Percentiles rank a stretch among this genome's conserved stretches.
These are phyloP conservation scores for Lytechinus pictus DNA, from an alignment of 35 echinoderm and acorn worm species.

Conservation along the genomic window DNA sequence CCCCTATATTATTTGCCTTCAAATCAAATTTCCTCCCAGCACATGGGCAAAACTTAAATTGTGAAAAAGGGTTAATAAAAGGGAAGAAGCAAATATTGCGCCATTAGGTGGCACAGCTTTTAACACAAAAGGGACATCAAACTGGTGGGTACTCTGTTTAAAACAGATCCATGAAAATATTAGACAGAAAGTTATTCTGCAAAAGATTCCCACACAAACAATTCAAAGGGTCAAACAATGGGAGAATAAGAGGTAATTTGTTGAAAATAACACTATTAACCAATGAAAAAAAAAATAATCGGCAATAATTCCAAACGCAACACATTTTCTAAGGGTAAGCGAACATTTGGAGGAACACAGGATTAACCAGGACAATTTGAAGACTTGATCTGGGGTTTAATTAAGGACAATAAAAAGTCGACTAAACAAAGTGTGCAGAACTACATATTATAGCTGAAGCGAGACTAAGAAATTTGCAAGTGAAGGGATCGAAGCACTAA, in stretches of 20 bases:
- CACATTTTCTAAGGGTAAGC: not conserved
- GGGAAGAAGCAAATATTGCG: not conserved
- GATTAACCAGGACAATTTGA: not conserved
- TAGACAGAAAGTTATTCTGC: not conserved
- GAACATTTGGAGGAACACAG: not conserved
- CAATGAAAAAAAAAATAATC: too few relatives aligned
- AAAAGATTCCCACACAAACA: not conserved
- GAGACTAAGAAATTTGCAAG: not conserved
- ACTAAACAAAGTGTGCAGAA: not conserved
- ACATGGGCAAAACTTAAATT: not conserved
- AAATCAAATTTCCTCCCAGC: not conserved
- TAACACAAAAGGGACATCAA: not conserved
- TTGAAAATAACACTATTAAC: too few relatives aligned
- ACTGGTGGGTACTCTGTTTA: not conserved
- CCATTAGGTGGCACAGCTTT: not conserved
- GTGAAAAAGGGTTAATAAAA: not conserved
- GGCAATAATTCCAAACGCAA: too few relatives aligned
- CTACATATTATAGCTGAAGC: not conserved
- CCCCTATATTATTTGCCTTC: too few relatives aligned
- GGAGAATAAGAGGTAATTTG: too few relatives aligned
- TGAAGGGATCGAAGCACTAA: too few relatives aligned
- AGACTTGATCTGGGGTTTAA: not conserved
- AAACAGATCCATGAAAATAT: not conserved
- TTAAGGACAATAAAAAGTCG: not conserved
- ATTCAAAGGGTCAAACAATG: too few relatives aligned